These are phyloP conservation scores for Drosophila tani DNA, from an alignment of 1,140 invertebrate species.

Conservation along the genomic window DNA sequence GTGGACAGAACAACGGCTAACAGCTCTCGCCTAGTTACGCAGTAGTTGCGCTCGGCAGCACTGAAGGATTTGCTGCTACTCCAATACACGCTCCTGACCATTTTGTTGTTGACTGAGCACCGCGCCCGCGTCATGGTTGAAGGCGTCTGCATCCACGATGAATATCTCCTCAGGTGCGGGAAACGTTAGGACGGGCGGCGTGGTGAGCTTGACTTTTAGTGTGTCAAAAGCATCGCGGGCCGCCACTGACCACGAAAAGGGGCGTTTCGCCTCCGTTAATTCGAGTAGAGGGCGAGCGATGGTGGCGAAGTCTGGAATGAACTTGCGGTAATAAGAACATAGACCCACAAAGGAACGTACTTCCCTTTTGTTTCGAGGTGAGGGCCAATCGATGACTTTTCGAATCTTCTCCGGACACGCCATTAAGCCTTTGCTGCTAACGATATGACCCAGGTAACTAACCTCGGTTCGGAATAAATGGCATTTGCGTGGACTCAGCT, in stretches of 20 bases:
- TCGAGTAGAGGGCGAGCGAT: no score
- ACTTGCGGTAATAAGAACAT: conserved; percentile 9
- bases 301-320: no score
- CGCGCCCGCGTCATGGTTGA: neutral
- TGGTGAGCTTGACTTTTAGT: neutral
- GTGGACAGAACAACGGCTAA: neutral
- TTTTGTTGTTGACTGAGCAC: conserved; percentile 6
- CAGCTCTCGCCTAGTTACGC: neutral
- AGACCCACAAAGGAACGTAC: conserved; percentile 8
- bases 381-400: neutral
- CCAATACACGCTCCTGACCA: neutral
- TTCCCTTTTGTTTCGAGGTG: conserved; percentile 7
- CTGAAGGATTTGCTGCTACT: neutral
- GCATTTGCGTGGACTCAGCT: conserved; percentile 1
- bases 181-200: neutral
- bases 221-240: neutral
- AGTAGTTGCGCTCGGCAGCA: neutral
- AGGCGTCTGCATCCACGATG: neutral
- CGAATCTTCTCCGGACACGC: neutral
- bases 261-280: neutral
- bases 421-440: neutral
- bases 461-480: neutral
- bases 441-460: neutral
- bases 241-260: neutral
- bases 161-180: neutral